These are phyloP conservation scores for Sycophaga agraensis DNA, from an alignment of 1,140 invertebrate genomes.

Conservation along the genomic window DNA sequence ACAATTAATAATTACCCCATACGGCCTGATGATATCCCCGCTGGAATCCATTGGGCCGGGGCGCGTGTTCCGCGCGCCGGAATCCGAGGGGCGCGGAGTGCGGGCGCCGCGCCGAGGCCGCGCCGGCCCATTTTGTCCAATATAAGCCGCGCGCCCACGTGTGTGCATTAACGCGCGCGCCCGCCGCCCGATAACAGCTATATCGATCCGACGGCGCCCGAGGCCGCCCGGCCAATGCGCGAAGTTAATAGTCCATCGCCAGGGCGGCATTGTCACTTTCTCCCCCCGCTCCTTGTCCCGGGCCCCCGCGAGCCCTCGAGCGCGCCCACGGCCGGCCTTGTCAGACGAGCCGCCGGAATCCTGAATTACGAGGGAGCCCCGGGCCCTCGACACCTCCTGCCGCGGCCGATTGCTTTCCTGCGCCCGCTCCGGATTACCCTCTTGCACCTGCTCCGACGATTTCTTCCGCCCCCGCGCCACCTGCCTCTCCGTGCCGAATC, in stretches of 20 bases:
- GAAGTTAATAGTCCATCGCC: conserved; percentile 31
- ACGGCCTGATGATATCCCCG: conserved; percentile 42
- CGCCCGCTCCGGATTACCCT: too few relatives aligned
- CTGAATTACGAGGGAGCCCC: not conserved
- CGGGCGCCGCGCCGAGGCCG: too few relatives aligned
- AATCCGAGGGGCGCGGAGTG: too few relatives aligned
- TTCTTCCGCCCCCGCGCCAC: too few relatives aligned
- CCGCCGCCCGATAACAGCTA: conserved; percentile 41
- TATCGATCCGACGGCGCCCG: conserved; percentile 30
- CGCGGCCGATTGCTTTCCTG: not conserved
- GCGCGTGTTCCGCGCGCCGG: conserved; percentile 22
- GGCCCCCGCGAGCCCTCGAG: not conserved
- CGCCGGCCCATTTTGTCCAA: conserved; percentile 49
- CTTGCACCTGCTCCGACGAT: too few relatives aligned
- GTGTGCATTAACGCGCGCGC: conserved; percentile 47
- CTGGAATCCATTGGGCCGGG: conserved; percentile 40
- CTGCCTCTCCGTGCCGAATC: too few relatives aligned
- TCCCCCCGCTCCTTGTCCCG: not conserved
- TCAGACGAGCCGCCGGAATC: not conserved
- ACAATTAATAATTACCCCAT: conserved; percentile 51
- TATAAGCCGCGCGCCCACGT: conserved; percentile 25
- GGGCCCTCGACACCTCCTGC: not conserved
- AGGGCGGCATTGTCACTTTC: not conserved
- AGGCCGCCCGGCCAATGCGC: conserved; percentile 19
- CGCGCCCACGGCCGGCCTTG: too few relatives aligned